phyloP scores from a whole-genome alignment of 1,140 invertebrate genomes.

The Octopus sinensis region DNA sequence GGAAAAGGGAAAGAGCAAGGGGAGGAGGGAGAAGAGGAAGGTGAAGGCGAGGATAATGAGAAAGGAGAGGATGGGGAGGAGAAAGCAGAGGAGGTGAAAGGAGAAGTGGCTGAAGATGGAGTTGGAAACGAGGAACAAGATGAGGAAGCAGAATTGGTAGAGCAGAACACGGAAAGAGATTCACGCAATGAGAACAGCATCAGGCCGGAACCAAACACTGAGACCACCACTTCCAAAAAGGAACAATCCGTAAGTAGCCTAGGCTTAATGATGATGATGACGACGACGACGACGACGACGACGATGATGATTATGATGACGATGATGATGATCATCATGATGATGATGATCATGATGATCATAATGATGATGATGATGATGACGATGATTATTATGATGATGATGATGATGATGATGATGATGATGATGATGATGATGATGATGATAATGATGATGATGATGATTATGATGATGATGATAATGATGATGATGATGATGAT shows the following conservation, averaged over 20 bases:
- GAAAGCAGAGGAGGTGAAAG: slow-evolving; percentile 12
- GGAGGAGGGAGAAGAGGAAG: slow-evolving; percentile 6
- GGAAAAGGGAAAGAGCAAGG: slow-evolving; percentile 13
- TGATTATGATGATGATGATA: no score
- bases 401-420: no score
- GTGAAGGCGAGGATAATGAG: neutral
- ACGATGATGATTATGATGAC: neutral
- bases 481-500: no score
- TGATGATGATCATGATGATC: no score
- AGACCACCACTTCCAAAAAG: neutral
- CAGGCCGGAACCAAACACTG: neutral
- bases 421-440: no score
- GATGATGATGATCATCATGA: neutral
- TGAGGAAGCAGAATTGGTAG: neutral
- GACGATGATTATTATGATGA: no score
- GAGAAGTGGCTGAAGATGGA: neutral
- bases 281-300: neutral
- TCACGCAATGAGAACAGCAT: neutral
- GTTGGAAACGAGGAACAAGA: slow-evolving; percentile 2
- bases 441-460: no score
- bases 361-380: no score
- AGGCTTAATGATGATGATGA: neutral
- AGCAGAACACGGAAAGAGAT: neutral
- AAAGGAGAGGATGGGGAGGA: slow-evolving; percentile 8
- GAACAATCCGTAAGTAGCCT: neutral